These are phyloP conservation scores for Synanthedon vespiformis DNA, from an alignment of 2,888 invertebrate species.

Conservation along the genomic window DNA sequence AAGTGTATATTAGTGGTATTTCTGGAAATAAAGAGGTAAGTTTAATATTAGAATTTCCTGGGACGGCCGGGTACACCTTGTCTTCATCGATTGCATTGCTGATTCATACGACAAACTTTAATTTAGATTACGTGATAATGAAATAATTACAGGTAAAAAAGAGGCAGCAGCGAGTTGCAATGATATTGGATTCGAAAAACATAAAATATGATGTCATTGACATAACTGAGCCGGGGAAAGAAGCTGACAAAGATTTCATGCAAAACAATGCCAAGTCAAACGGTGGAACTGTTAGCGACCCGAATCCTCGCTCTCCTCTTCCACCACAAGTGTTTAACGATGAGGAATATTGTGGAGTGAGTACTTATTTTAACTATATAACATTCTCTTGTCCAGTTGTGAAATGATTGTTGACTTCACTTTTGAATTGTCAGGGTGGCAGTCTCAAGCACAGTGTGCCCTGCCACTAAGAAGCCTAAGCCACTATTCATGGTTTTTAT, in stretches of 20 bases:
- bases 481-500: not conserved
- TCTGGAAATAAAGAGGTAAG: constrained; percentile 95
- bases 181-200: constrained; percentile 93
- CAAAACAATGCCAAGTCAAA: constrained; percentile 84
- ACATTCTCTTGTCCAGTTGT: no score
- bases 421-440: no score
- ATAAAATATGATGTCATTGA: constrained; percentile 92
- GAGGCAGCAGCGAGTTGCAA: constrained; percentile 91
- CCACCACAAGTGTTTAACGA: constrained; percentile 97
- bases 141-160: constrained; percentile 85
- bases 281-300: constrained; percentile 80
- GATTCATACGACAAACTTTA: constrained; percentile 47
- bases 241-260: constrained; percentile 91
- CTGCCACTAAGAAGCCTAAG: not conserved
- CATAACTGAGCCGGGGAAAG: constrained; percentile 93
- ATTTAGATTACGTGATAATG: constrained; percentile 45
- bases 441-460: no score
- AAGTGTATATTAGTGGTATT: constrained; percentile 92
- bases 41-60: constrained; percentile 52
- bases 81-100: constrained; percentile 41
- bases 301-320: constrained; percentile 81
- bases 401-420: no score
- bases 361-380: constrained; percentile 19
- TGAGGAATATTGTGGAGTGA: constrained; percentile 92
- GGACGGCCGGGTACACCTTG: constrained; percentile 39